These are phyloP conservation scores for Ciconia maguari DNA, from an alignment of 2,113 vertebrate genomes.

Conservation along the genomic window DNA sequence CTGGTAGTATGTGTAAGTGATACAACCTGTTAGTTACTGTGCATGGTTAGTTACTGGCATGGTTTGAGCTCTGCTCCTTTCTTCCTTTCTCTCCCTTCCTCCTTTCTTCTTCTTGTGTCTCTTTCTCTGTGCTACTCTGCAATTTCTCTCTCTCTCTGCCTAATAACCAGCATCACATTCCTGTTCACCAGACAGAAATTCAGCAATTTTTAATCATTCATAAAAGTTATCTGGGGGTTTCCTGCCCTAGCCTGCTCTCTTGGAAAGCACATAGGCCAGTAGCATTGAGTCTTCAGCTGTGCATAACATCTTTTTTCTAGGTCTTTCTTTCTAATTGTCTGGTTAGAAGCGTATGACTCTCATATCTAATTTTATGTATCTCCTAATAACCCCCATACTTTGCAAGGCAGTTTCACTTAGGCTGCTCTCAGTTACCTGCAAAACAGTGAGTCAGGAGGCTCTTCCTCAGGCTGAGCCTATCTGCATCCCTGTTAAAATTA, in stretches of 20 bases:
- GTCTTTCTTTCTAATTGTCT: neutral
- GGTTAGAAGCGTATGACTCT: neutral
- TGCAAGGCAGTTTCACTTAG: neutral
- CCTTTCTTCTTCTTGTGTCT: neutral
- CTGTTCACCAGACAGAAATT: neutral
- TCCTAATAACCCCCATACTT: neutral
- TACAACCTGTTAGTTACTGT: rapidly evolving
- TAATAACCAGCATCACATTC: neutral
- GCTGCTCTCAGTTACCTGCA: neutral
- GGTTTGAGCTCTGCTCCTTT: neutral
- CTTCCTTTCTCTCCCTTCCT: neutral
- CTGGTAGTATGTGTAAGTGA: neutral
- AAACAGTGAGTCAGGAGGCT: neutral
- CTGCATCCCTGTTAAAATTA: neutral
- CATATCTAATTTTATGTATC: neutral
- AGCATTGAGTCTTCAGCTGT: no score
- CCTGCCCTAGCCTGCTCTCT: neutral
- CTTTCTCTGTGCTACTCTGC: neutral
- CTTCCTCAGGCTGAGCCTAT: neutral
- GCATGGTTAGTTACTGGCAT: no score
- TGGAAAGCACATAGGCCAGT: neutral
- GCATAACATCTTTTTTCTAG: no score
- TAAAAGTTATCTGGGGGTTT: neutral
- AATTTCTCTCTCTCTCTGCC: neutral
- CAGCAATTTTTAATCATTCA: neutral